Conservation (phyloP, 2,888 invertebrate genomes). For the Tanypteryx hageni region DNA sequence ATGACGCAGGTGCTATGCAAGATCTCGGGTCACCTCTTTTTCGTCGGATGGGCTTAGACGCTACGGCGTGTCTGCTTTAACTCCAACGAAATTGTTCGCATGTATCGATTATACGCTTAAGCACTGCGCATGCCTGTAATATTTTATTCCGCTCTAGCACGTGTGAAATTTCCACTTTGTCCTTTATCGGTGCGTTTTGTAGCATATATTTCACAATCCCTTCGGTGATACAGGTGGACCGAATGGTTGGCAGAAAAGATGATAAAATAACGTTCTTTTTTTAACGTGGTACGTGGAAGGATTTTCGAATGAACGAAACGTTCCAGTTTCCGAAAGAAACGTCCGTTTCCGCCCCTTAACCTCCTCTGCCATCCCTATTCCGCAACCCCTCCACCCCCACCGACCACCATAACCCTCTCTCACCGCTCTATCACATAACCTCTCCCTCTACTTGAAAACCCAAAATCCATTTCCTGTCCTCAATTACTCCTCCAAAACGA, state of each 20-base stretch:
- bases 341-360: neutral
- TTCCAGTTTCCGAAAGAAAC: neutral
- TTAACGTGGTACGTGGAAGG: too few relatives aligned
- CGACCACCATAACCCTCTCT: neutral
- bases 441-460: neutral
- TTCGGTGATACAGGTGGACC: neutral
- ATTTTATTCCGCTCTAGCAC: neutral
- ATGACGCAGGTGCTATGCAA: neutral
- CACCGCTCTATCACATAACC: neutral
- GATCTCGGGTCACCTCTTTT: neutral
- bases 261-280: neutral
- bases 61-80: neutral
- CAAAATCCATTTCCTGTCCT: slow-evolving; percentile 28
- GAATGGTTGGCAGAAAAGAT: neutral
- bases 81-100: neutral
- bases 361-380: neutral
- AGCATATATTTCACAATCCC: neutral
- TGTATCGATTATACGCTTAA: neutral
- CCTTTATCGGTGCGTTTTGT: neutral
- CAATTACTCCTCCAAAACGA: slow-evolving; percentile 1
- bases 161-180: neutral
- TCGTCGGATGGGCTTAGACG: neutral
- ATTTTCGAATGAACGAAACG: neutral
- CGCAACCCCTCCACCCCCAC: neutral
- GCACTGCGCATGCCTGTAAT: neutral